Percentiles rank a stretch among this genome's conserved stretches.
Conservation (phyloP, 2,797 vertebrate genomes). For the Macropodus opercularis region DNA sequence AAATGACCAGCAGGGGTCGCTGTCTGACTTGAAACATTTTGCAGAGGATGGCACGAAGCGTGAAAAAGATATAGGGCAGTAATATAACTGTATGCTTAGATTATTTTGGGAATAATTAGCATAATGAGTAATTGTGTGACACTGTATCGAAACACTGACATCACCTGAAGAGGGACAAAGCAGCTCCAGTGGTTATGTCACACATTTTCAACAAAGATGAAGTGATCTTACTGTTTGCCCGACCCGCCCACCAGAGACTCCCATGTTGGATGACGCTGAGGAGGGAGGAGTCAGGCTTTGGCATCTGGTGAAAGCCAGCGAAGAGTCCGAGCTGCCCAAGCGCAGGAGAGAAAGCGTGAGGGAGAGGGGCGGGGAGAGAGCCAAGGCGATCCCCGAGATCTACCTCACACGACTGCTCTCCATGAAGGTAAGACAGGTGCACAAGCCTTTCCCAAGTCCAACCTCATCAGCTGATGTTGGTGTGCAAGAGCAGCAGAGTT, state of each 20-base stretch:
- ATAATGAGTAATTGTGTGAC: neutral
- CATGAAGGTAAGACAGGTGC: conserved; percentile 89
- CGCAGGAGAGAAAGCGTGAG: conserved; percentile 91
- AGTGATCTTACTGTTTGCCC: neutral
- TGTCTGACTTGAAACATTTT: conserved; percentile 21
- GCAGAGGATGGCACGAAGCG: neutral
- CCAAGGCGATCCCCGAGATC: conserved; percentile 97
- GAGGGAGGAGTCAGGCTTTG: conserved; percentile 93
- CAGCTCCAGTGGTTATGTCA: neutral
- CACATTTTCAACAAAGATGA: neutral
- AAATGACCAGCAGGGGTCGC: conserved; percentile 32
- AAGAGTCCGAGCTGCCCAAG: conserved; percentile 92
- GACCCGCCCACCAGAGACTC: conserved; percentile 85
- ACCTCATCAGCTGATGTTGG: too few relatives aligned
- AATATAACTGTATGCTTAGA: neutral
- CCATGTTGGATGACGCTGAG: conserved; percentile 95
- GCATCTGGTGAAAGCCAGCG: conserved; percentile 94
- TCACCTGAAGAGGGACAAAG: neutral
- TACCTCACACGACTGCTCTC: conserved; percentile 96
- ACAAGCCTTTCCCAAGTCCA: too few relatives aligned
- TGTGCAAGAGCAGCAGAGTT: neutral
- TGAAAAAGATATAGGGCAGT: too few relatives aligned
- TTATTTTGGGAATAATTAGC: neutral
- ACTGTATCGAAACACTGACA: neutral
- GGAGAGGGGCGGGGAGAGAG: conserved; percentile 91